phyloP scores from a whole-genome alignment of 2,888 invertebrate species.

The Linnaemya vulpina region DNA sequence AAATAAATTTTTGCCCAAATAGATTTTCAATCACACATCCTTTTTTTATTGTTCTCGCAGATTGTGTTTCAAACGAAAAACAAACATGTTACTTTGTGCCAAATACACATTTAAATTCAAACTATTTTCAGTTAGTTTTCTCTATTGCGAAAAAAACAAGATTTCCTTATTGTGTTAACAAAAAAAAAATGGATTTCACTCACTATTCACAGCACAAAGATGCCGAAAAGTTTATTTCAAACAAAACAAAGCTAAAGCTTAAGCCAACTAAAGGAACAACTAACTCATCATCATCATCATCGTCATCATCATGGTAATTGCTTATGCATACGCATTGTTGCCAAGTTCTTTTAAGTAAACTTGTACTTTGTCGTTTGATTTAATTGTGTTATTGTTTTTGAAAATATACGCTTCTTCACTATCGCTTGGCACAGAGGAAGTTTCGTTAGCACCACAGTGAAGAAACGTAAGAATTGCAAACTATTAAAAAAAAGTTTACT shows the following conservation, averaged over 20 bases:
- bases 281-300: conserved; percentile 22
- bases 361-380: conserved; percentile 61
- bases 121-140: neutral
- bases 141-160: neutral
- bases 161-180: conserved; percentile 17
- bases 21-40: neutral
- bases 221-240: conserved; percentile 30
- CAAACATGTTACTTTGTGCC: neutral
- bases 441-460: conserved; percentile 1
- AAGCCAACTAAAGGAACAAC: conserved; percentile 46
- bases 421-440: conserved; percentile 13
- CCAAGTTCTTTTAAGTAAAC: conserved; percentile 43
- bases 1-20: no score
- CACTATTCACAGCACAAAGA: conserved; percentile 15
- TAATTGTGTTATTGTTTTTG: conserved; percentile 10
- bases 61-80: neutral
- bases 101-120: neutral
- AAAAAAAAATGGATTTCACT: conserved; percentile 29
- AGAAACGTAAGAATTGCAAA: neutral
- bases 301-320: conserved; percentile 56
- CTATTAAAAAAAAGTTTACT: neutral
- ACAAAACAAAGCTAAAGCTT: conserved; percentile 31
- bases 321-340: conserved; percentile 62
- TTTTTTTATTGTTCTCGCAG: neutral
- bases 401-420: neutral